phyloP scores from a whole-genome alignment of 2,888 invertebrate species.

The Sturmia bella region DNA sequence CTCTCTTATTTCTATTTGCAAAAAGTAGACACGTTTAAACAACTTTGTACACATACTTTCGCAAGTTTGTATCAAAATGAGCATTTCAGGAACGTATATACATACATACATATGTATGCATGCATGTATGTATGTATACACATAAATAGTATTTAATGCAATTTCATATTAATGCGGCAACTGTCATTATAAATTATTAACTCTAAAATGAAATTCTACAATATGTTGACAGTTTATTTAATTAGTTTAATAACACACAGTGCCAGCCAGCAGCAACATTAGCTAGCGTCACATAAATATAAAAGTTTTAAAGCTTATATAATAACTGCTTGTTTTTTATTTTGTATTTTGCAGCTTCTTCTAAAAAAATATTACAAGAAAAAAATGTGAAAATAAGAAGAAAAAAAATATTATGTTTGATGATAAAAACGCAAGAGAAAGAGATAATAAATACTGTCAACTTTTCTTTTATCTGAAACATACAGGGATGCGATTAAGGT shows the following conservation, averaged over 20 bases:
- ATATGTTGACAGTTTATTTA: constrained; percentile 69
- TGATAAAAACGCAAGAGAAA: no score
- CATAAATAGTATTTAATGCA: constrained; percentile 39
- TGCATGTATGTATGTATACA: neutral
- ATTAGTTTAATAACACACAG: constrained; percentile 66
- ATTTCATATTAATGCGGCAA: constrained; percentile 64
- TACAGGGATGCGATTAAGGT: no score
- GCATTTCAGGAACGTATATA: neutral
- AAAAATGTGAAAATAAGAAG: no score
- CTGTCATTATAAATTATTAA: constrained; percentile 68
- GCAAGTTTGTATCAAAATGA: no score
- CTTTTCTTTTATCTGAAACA: no score
- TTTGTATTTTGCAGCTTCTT: no score
- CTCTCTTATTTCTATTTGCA: no score
- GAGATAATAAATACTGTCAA: no score
- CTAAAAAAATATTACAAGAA: no score
- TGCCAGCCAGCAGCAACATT: neutral
- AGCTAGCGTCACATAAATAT: constrained; percentile 30
- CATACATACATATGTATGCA: neutral
- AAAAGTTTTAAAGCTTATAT: neutral
- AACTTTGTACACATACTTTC: no score
- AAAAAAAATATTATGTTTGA: no score
- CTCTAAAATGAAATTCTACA: constrained; percentile 61
- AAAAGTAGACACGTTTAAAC: no score
- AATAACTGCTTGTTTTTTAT: neutral